Evolutionary conservation across 2,797 vertebrate species (phyloP).

Genomic region (Cynodonichthys magdalenae): DNA sequence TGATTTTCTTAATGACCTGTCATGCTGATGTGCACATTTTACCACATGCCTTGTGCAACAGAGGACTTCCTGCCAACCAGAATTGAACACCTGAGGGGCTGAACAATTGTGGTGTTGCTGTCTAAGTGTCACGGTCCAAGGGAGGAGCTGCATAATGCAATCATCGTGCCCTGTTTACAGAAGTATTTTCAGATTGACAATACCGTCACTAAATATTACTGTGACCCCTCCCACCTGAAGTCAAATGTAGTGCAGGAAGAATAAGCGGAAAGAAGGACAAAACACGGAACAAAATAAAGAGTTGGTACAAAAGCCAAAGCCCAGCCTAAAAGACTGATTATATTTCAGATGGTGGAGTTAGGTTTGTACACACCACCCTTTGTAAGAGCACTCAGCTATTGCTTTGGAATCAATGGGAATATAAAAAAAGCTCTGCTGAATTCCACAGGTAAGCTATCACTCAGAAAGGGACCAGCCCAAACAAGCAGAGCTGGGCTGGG

Average conservation of each 20-base stretch:
- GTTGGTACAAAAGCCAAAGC: constrained; percentile 62
- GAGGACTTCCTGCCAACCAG: constrained; percentile 69
- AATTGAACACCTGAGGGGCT: constrained; percentile 75
- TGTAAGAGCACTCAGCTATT: constrained; percentile 62
- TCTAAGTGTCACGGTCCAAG: constrained; percentile 57
- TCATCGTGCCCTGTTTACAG: constrained; percentile 72
- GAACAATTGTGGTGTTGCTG: constrained; percentile 60
- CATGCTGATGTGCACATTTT: constrained; percentile 51
- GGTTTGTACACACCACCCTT: constrained; percentile 73
- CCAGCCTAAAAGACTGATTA: constrained; percentile 69
- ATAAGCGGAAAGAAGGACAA: constrained; percentile 40
- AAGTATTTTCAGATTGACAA: constrained; percentile 68
- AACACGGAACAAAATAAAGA: constrained; percentile 7
- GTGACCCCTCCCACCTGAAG: constrained; percentile 50
- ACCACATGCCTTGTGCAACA: constrained; percentile 67
- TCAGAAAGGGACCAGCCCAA: constrained; percentile 80
- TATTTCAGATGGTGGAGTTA: constrained; percentile 64
- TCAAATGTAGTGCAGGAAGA: constrained; percentile 45
- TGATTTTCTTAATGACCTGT: constrained; percentile 51
- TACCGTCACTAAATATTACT: constrained; percentile 61
- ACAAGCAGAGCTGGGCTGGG: constrained; percentile 85
- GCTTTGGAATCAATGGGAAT: constrained; percentile 73
- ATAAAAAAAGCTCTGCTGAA: constrained; percentile 87
- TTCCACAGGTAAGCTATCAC: constrained; percentile 89
- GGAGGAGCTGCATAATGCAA: constrained; percentile 70